These are phyloP conservation scores for Philopedon plagiatum DNA, from an alignment of 2,888 invertebrate genomes.

Conservation along the genomic window DNA sequence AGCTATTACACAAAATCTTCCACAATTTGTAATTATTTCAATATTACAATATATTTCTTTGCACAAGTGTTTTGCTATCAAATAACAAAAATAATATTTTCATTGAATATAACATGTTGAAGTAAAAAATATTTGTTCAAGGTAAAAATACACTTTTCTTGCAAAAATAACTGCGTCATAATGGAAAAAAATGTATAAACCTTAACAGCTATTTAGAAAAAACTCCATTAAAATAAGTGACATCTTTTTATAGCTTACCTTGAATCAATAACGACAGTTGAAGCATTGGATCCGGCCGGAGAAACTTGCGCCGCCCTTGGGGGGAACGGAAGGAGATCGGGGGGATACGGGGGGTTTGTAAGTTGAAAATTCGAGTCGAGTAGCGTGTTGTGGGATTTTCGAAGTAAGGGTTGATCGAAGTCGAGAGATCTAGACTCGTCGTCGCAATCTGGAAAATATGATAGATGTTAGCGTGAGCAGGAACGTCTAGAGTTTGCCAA, in stretches of 20 bases:
- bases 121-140: background rate
- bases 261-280: slow-evolving; percentile 83
- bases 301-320: slow-evolving; percentile 73
- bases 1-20: too few relatives aligned
- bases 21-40: too few relatives aligned
- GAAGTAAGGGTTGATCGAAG: slow-evolving; percentile 74
- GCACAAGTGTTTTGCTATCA: background rate
- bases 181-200: too few relatives aligned
- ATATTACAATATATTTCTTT: background rate
- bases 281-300: slow-evolving; percentile 86
- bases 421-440: slow-evolving; percentile 81
- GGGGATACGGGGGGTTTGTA: slow-evolving; percentile 78
- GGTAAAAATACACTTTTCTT: background rate
- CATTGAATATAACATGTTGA: too few relatives aligned
- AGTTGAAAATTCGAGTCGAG: slow-evolving; percentile 71
- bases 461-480: background rate
- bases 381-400: slow-evolving; percentile 71
- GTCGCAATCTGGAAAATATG: slow-evolving; percentile 70
- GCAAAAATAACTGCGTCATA: too few relatives aligned
- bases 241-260: slow-evolving; percentile 62
- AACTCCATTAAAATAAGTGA: slow-evolving; percentile 3
- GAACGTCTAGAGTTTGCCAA: background rate
- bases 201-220: background rate
- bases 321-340: slow-evolving; percentile 86
- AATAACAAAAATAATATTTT: too few relatives aligned